A percentile compares a stretch with the other conserved stretches of the same genome.
These are phyloP conservation scores for Tromatobia lineatoria DNA, from an alignment of 2,888 invertebrate genomes.

Conservation along the genomic window DNA sequence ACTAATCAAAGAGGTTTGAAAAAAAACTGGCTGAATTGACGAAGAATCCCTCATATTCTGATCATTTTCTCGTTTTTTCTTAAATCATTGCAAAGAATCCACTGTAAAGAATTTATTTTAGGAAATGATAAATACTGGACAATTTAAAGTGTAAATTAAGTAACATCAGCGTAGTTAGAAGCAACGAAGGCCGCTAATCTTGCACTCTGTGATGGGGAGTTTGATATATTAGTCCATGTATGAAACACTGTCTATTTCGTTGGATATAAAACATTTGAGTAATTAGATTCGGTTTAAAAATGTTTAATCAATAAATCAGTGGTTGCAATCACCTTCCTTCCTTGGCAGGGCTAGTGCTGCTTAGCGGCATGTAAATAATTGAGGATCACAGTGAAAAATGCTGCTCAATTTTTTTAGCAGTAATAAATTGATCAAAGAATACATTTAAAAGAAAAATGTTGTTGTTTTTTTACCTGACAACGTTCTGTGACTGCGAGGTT, in stretches of 20 bases:
- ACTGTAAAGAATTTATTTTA: too few relatives aligned
- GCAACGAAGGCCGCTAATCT: too few relatives aligned
- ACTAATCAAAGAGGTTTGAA: too few relatives aligned
- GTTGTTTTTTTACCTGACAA: slow-evolving; percentile 80
- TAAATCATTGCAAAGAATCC: too few relatives aligned
- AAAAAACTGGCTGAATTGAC: too few relatives aligned
- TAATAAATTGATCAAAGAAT: neutral
- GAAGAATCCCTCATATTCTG: too few relatives aligned
- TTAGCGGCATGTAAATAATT: slow-evolving; percentile 68
- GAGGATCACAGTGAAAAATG: slow-evolving; percentile 26
- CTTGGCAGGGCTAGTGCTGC: slow-evolving; percentile 80
- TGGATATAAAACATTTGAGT: neutral
- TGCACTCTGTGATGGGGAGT: too few relatives aligned
- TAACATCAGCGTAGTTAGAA: too few relatives aligned
- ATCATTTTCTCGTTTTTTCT: too few relatives aligned
- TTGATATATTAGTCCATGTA: neutral
- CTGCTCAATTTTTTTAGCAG: neutral
- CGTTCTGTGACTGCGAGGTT: slow-evolving; percentile 82
- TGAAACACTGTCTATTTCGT: neutral
- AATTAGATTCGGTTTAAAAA: neutral
- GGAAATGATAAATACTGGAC: too few relatives aligned
- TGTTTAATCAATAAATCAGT: neutral
- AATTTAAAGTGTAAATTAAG: too few relatives aligned
- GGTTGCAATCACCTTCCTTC: slow-evolving; percentile 83
- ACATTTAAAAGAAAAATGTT: slow-evolving; percentile 7